phyloP scores from a whole-genome alignment of 2,888 invertebrate species.

The Rhimphoctona megacephalus region DNA sequence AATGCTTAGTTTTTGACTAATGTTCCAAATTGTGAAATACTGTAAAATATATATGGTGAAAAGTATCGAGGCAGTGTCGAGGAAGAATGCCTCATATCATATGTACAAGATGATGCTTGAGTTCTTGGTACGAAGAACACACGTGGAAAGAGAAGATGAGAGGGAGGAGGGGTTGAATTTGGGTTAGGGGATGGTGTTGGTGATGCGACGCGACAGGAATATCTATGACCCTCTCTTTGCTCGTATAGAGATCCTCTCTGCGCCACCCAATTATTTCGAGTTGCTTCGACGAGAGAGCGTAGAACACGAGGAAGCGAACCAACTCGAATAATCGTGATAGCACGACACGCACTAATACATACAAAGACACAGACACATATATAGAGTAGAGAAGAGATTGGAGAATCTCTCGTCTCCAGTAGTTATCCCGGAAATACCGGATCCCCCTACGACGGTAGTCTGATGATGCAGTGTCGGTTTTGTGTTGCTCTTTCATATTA shows the following conservation, averaged over 20 bases:
- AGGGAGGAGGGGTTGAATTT: background rate
- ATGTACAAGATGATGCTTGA: slow-evolving; percentile 47
- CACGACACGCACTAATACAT: background rate
- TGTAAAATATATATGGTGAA: background rate
- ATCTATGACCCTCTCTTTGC: slow-evolving; percentile 57
- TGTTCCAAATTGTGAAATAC: background rate
- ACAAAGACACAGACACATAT: background rate
- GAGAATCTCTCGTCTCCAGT: slow-evolving; percentile 32
- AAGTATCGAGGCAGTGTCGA: background rate
- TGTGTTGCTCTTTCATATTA: slow-evolving; percentile 52
- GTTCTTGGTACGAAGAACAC: slow-evolving; percentile 17
- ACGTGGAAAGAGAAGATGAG: slow-evolving; percentile 17
- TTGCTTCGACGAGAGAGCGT: slow-evolving; percentile 63
- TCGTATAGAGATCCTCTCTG: slow-evolving; percentile 36
- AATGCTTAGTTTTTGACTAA: background rate
- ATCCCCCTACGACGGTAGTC: background rate
- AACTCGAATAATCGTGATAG: slow-evolving; percentile 58
- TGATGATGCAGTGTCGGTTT: slow-evolving; percentile 28
- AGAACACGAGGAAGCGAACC: slow-evolving; percentile 48
- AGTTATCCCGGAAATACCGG: slow-evolving; percentile 46
- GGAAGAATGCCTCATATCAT: slow-evolving; percentile 22
- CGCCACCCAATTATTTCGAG: slow-evolving; percentile 69
- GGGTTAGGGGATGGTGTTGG: slow-evolving; percentile 12
- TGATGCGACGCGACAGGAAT: slow-evolving; percentile 65
- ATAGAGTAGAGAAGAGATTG: slow-evolving; percentile 10